Base-by-base conservation (phyloP, 2,113 vertebrate genomes). In the Aldabrachelys gigantea region DNA sequence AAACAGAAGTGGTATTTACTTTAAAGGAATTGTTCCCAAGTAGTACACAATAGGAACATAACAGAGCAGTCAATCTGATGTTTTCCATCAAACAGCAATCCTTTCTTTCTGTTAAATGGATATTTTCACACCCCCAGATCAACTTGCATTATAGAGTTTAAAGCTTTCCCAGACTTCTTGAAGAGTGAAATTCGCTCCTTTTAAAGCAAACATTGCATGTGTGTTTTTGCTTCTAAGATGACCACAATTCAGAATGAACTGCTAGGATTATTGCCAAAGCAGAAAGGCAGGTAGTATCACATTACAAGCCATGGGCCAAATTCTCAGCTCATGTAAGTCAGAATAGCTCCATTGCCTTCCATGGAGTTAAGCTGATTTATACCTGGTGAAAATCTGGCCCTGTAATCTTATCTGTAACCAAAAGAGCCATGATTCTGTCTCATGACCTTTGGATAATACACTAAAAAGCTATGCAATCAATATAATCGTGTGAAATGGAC, bases 101-200 rank as follows among this genome's bases (percentile, higher is more conserved):
- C 75, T 53, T 44, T 80, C 38, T 89, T 92, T 50, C 24, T 84
- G 82, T 88, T 88, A 76, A 84, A 21, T 52, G 57, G 56, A 81
- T 88, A 57, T 94, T 89, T 79, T 90, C 87, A 91, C 72, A 92
- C 84, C 90, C 87, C 17, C 27, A 49, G 79, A 89, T 96, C 94
- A 84, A 1, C 44, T 97, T 97, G 88, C 91, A 95, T 86, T 65
- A 83, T 69, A 75, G 56, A 75, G 29, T 38, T 94, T 89, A 92
- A 96, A 89, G 81, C 84, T 96, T 97, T 92, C 88, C 87, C 89
- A 96, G 44, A 86, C 86, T 65, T 53, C 57, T 13, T 29, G 41
- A 35, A 91, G 80, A 44, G 21, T 24, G 17, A 86, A 29, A 80
- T 88, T 87, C 54, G 21, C 35, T 83, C 5, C 8, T 85, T 47